Evolutionary conservation across 2,888 invertebrate genomes (phyloP).

Genomic region (Hypsopygia costalis): DNA sequence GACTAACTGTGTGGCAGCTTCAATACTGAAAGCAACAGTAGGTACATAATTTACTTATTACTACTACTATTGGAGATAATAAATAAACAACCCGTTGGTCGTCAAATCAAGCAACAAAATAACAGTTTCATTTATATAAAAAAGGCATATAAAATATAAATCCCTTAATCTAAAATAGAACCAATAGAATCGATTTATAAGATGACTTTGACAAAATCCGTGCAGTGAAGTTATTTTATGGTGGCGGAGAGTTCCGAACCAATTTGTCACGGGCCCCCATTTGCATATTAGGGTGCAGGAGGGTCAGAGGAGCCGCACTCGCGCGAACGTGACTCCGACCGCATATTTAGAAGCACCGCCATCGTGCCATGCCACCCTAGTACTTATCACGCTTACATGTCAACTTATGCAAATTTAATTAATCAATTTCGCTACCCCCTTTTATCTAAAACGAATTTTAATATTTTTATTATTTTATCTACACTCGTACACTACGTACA

Average conservation of each 20-base stretch:
- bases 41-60: too few species aligned
- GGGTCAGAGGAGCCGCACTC: constrained; percentile 24
- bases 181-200: not conserved
- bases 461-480: constrained; percentile 17
- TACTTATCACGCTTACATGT: constrained; percentile 59
- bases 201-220: constrained; percentile 42
- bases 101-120: too few species aligned
- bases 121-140: too few species aligned
- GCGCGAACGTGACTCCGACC: constrained; percentile 59
- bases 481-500: too few species aligned
- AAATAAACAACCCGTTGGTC: too few species aligned
- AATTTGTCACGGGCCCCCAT: constrained; percentile 65
- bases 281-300: constrained; percentile 48
- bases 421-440: constrained; percentile 64
- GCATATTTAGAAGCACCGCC: constrained; percentile 53
- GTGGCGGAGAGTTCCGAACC: constrained; percentile 43
- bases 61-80: too few species aligned
- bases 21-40: too few species aligned
- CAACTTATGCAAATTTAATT: constrained; percentile 77
- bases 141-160: too few species aligned
- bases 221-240: constrained; percentile 46
- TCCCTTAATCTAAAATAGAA: too few species aligned
- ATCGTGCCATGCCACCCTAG: constrained; percentile 27
- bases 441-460: constrained; percentile 42
- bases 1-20: too few species aligned